These are phyloP conservation scores for Platycnemis pennipes DNA, from an alignment of 2,888 invertebrate species.

Conservation along the genomic window DNA sequence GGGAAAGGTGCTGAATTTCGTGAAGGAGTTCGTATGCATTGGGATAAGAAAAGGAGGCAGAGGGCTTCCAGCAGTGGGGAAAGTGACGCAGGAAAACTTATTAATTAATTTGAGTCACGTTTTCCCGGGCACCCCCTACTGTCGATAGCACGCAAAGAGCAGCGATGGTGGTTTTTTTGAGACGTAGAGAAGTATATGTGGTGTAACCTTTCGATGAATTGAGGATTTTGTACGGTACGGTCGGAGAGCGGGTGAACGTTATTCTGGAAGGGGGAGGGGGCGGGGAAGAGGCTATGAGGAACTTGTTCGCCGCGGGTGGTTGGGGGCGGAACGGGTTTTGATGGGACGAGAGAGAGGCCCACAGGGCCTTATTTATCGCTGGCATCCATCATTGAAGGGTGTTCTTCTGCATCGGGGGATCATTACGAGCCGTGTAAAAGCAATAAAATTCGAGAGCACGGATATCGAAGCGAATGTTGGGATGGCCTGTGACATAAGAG, in stretches of 20 bases:
- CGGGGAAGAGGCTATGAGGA: no score
- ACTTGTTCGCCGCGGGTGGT: no score
- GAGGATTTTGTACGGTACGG: neutral
- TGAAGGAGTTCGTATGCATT: neutral
- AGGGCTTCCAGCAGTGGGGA: neutral
- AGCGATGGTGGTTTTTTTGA: neutral
- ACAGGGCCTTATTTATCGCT: neutral
- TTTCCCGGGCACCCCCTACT: neutral
- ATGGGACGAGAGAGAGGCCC: neutral
- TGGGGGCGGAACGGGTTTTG: neutral
- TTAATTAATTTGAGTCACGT: slow-evolving; percentile 58
- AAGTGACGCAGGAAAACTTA: slow-evolving; percentile 34
- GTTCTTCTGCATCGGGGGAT: slow-evolving; percentile 14
- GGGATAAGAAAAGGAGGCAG: neutral
- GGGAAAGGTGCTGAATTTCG: neutral
- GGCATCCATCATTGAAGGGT: slow-evolving; percentile 2
- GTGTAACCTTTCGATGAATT: neutral
- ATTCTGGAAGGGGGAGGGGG: neutral
- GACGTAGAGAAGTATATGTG: neutral
- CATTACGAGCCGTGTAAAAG: slow-evolving; percentile 22
- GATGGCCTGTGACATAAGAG: neutral
- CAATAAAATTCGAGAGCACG: neutral
- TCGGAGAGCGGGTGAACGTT: neutral
- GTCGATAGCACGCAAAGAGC: slow-evolving; percentile 24
- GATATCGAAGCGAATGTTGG: slow-evolving; percentile 3